Evolutionary conservation across 2,888 invertebrate species (phyloP), one percentile per base, ranked within the genome.

Genomic region (Athrips mouffetella): DNA sequence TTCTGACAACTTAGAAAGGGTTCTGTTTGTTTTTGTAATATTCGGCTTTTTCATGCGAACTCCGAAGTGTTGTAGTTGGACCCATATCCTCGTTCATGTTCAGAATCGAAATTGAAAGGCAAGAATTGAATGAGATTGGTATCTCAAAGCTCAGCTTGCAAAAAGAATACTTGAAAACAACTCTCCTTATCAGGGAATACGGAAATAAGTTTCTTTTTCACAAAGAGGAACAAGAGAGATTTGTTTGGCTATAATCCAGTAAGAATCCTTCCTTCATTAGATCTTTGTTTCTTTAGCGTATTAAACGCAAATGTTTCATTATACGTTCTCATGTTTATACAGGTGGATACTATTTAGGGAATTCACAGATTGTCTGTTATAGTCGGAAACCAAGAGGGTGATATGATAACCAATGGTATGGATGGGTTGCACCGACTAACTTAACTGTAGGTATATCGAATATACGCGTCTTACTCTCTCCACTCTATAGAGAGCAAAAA

Each of bases 161-260:
- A 61, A 67, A 62, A 63, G 59, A 70, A 62, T 62, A 63, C 63
- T 63, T 62, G 33, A 30, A 46, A 11, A 44, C 37, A 47, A 47
- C 47, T 13, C 33, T 47, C 27, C 30, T 50, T 50, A 52, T 52
- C 47, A 44, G 46, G 49, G 49, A 31, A 47, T 49, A 62, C 61
- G 59, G 65, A 67, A 72, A 67, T 65, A 65, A 71, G 74, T 73
- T 75, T 76, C 68, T 72, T 70, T 68, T 69, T 65, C 69, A 55
- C 59, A 70, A 75, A 76, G n/a, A n/a, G 70, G 68, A 68, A 60
- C 60, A 62, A 62, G 70, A 75, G 73, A 71, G 73, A 72, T 73
- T 71, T 73, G 69, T 73, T 76, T 76, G 76, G 76, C 76, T 71
- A 66, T 73, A 73, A 76, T 76, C 77, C 76, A 77, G 73, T 70